Base-by-base conservation (phyloP, 2,888 invertebrate species). In the Drosophila greeni region DNA sequence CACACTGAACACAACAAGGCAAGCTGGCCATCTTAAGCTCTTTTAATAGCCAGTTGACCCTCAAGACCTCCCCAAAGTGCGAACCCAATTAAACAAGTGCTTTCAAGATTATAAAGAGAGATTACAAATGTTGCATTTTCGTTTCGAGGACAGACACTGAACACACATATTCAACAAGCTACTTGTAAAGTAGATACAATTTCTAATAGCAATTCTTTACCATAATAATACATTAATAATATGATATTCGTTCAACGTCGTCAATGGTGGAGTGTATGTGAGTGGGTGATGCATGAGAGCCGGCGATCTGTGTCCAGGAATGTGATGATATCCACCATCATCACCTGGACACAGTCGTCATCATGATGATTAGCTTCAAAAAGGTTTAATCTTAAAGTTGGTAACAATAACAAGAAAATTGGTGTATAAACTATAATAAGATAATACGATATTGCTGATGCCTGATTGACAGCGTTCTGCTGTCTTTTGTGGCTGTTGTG, bases 381-480 rank as follows among this genome's bases (percentile, higher is more conserved):
- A 18, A 11, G 40, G 34, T 58, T 58, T 59, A 16, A 36, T 58
- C 75, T 81, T 76, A 76, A 76, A n/a, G 20, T 55, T 57, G 39
- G 39, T 47, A 59, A 59, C 59, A 59, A 59, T 81, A 76, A 81
- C 76, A 76, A 80, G 77, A 68, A 68, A 71, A 75, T 42, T 76
- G 59, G 53, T 78, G 66, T 62, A 40, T 62, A 49, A 61, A 61
- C 40, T 61, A 61, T 60, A 59, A 58, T 59, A 59, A 42, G 59
- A 59, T 59, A 59, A 59, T 59, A 59, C 59, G 59, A 59, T 59
- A 59, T 58, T 61, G 61, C 62, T 61, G 34, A 43, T 40, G 59
- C 59, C 59, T 6, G 57, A 39, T 3, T 20, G n/a, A n/a, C 18
- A 39, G 52, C 51, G 24, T 45, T 11, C 29, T 31, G 31, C 29